phyloP scores from a whole-genome alignment of 2,113 vertebrate genomes.

The Sinocyclocheilus grahami region DNA sequence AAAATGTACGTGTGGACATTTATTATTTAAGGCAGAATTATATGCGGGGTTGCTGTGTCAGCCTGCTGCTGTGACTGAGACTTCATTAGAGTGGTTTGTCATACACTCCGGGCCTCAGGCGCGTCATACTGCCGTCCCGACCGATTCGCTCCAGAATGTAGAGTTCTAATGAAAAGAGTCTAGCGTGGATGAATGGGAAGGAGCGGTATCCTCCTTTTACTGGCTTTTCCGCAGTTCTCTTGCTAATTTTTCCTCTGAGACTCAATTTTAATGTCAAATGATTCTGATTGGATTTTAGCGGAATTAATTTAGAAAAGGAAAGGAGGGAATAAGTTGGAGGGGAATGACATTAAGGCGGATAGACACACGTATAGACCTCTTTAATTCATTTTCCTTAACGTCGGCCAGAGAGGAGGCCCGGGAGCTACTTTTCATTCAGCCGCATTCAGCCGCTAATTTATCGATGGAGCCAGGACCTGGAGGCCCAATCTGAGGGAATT shows the following conservation, averaged over 20 bases:
- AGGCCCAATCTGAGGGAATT: slow-evolving; percentile 8
- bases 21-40: slow-evolving; percentile 81
- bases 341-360: slow-evolving; percentile 17
- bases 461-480: slow-evolving; percentile 4
- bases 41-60: slow-evolving; percentile 71
- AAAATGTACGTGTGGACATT: slow-evolving; percentile 68
- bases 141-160: slow-evolving; percentile 44
- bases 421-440: slow-evolving; percentile 16
- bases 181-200: slow-evolving; percentile 28
- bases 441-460: slow-evolving; percentile 5
- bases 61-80: slow-evolving; percentile 73
- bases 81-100: slow-evolving; percentile 75
- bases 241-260: slow-evolving; percentile 56
- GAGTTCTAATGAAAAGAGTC: slow-evolving; percentile 52
- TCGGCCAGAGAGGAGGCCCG: not conserved
- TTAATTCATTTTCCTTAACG: slow-evolving; percentile 51
- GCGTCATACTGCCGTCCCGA: slow-evolving; percentile 51
- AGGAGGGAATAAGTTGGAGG: slow-evolving; percentile 6
- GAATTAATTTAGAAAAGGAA: slow-evolving; percentile 58
- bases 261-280: slow-evolving; percentile 74
- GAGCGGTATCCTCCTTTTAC: slow-evolving; percentile 42
- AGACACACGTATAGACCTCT: slow-evolving; percentile 27
- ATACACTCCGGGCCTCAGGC: slow-evolving; percentile 62
- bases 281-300: slow-evolving; percentile 68
- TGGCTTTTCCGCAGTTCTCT: slow-evolving; percentile 27